Base-by-base conservation (phyloP, 2,797 vertebrate genomes). In the Malacoraja senta region DNA sequence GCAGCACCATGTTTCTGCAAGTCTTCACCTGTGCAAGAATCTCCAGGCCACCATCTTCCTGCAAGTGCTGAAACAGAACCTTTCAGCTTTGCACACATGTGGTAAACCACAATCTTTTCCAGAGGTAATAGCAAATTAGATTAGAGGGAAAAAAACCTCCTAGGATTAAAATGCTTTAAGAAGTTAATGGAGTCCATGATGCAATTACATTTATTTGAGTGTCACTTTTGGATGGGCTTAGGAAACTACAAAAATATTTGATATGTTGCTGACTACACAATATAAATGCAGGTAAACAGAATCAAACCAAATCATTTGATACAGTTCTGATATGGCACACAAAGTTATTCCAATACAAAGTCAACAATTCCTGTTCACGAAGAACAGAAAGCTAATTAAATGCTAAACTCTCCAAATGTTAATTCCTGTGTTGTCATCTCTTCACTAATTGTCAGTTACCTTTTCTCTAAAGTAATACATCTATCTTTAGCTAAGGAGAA, bases 171-270 rank as follows among this genome's bases (percentile, higher is more conserved):
- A 88, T 32, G 63, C 84, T 88, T 17, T 35, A 88, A 24, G 84
- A 88, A 17, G n/a, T 88, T 65, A 88, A 88, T 88, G 84, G 63
- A 88, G 84, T 35, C 61, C 65, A 88, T 19, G 84, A 88, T 65
- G 63, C 84, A 88, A 88, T 88, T 88, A 88, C 61, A 88, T 88
- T 68, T 88, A 88, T 88, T 63, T 68, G 84, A 68, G 84, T 68
- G 61, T 63, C 63, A 88, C 63, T 68, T 88, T 68, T 68, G 84
- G 68, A 88, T 68, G 63, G 84, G 15, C 2, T 32, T 2, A 1
- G 84, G n/a, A 88, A 88, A 88, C 61, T 65, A 19, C 19, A 35
- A 68, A 88, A 86, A 88, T 68, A 88, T 88, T 88, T 88, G 68
- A 88, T 68, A 65, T 63, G 65, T n/a, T 88, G 61, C 17, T 88